Percentiles rank a stretch among this genome's conserved stretches.
phyloP scores from a whole-genome alignment of 53 echinoderm and acorn worm genomes.

The Zoroaster sp. region DNA sequence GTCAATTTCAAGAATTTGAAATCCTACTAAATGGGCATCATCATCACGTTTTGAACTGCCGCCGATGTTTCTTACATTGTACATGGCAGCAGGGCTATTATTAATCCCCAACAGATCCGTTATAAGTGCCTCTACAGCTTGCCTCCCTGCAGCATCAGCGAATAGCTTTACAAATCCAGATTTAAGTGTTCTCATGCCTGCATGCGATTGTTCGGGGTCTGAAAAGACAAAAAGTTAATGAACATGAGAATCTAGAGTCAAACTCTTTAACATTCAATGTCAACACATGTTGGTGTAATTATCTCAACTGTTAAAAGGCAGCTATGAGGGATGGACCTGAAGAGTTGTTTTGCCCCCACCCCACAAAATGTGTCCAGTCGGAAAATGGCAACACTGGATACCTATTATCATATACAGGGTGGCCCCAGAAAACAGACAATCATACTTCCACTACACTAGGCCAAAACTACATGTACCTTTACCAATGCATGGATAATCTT shows the following conservation, averaged over 20 bases:
- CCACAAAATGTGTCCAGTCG: not conserved
- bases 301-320: not conserved
- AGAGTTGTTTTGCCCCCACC: not conserved
- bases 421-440: too few relatives aligned
- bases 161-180: not conserved
- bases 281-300: not conserved
- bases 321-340: not conserved
- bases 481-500: too few relatives aligned
- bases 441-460: too few relatives aligned
- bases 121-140: not conserved
- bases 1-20: not conserved
- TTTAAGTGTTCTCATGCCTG: not conserved
- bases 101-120: not conserved
- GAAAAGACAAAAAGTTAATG: not conserved
- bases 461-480: too few relatives aligned
- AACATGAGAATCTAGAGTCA: not conserved
- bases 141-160: not conserved
- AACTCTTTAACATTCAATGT: not conserved
- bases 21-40: not conserved
- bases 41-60: not conserved
- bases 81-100: not conserved
- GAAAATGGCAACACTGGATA: too few relatives aligned
- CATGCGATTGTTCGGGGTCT: not conserved
- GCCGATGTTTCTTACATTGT: not conserved
- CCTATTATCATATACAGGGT: too few relatives aligned